Conservation (phyloP, 2,797 vertebrate genomes). For the Moxostoma hubbsi region DNA sequence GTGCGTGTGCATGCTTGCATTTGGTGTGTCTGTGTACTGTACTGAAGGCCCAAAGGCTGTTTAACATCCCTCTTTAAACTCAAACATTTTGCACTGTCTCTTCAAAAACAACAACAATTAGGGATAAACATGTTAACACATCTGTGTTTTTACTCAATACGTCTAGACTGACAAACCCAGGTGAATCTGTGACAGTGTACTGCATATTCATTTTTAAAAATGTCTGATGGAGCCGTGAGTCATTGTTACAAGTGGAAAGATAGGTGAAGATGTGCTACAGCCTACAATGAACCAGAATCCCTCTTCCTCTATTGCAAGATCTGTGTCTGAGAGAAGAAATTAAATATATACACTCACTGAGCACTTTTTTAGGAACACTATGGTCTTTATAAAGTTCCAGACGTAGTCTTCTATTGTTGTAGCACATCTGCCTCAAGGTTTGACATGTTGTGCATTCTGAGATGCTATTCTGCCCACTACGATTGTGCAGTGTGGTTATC, state of each 20-base stretch:
- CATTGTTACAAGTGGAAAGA: background rate
- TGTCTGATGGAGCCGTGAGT: slow-evolving; percentile 10
- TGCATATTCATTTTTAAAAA: slow-evolving; percentile 17
- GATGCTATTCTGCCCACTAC: no score
- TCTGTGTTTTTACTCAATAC: slow-evolving; percentile 35
- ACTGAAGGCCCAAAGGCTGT: slow-evolving; percentile 26
- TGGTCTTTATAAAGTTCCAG: no score
- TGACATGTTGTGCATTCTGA: no score
- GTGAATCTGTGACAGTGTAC: slow-evolving; percentile 18
- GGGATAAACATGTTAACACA: background rate
- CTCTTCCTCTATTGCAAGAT: background rate
- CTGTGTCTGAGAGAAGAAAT: background rate
- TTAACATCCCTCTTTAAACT: slow-evolving; percentile 8
- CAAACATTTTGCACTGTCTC: background rate
- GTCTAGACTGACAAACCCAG: background rate
- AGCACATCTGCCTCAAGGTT: no score
- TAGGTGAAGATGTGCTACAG: background rate
- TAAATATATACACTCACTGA: background rate
- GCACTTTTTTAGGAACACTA: no score
- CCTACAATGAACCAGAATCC: background rate
- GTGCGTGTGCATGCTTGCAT: slow-evolving; percentile 15
- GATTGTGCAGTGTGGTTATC: no score
- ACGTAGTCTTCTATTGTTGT: no score
- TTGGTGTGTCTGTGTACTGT: slow-evolving; percentile 27
- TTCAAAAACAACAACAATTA: background rate